A percentile compares a stretch with the other conserved stretches of the same genome.
Conservation (phyloP, 2,797 vertebrate genomes). For the Ptychobarbus kaznakovi region DNA sequence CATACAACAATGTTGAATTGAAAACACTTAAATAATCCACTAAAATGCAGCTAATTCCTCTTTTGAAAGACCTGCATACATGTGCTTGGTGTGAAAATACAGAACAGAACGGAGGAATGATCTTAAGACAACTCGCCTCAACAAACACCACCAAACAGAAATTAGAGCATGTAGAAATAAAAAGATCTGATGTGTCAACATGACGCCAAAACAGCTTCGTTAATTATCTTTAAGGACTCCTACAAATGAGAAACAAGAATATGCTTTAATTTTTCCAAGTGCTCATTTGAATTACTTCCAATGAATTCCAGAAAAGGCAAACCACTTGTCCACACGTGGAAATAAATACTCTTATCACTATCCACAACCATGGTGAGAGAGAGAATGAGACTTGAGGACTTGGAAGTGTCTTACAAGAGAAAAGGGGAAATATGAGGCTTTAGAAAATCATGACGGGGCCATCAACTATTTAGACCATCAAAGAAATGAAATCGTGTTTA, state of each 20-base stretch:
- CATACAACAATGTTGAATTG: not conserved
- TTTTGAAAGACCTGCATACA: not conserved
- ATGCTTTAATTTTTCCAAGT: slow-evolving; percentile 11
- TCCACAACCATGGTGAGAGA: not conserved
- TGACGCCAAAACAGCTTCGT: not conserved
- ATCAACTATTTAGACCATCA: not conserved
- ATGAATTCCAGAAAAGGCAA: slow-evolving; percentile 8
- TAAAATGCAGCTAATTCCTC: not conserved
- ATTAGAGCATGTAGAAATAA: not conserved
- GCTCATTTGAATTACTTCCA: slow-evolving; percentile 13
- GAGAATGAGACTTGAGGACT: not conserved
- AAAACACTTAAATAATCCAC: slow-evolving; percentile 4
- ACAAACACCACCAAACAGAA: slow-evolving; percentile 10
- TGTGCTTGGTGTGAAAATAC: not conserved
- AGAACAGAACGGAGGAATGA: not conserved
- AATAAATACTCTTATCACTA: not conserved
- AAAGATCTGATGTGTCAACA: not conserved
- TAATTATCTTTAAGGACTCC: not conserved
- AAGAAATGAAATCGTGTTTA: not conserved
- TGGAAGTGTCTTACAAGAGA: not conserved
- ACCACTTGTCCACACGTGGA: not conserved
- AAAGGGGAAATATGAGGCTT: not conserved
- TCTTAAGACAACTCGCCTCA: not conserved
- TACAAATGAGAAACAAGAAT: not conserved
- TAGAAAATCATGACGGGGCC: not conserved